phyloP scores from a whole-genome alignment of 2,888 invertebrate species.

The Eretmocerus hayati region DNA sequence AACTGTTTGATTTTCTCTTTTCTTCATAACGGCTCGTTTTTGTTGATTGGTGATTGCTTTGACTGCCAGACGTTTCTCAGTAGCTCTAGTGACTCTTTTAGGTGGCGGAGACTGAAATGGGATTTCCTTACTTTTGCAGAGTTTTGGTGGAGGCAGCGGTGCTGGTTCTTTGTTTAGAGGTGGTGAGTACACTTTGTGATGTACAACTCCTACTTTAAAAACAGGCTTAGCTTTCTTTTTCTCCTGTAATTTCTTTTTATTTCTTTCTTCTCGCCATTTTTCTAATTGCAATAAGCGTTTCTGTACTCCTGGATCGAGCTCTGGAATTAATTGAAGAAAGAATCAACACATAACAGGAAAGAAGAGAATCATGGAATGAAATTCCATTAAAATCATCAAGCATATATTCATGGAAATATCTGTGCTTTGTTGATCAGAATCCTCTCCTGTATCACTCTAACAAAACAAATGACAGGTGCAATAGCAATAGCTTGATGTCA shows the following conservation, averaged over 20 bases:
- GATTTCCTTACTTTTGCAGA: slow-evolving; percentile 10
- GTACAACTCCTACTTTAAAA: slow-evolving; percentile 37
- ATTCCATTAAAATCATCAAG: too few species aligned
- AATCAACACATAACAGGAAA: background rate
- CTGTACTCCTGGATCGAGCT: slow-evolving; percentile 1
- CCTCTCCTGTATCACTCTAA: too few species aligned
- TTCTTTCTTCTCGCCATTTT: slow-evolving; percentile 32
- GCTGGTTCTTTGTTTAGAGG: slow-evolving; percentile 12
- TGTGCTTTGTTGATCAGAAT: too few species aligned
- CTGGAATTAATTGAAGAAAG: background rate
- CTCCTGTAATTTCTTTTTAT: slow-evolving; percentile 26
- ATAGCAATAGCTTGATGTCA: too few species aligned
- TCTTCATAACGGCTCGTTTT: slow-evolving; percentile 10
- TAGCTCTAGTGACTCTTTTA: slow-evolving; percentile 35
- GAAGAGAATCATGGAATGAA: too few species aligned
- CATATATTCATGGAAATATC: too few species aligned
- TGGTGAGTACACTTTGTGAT: slow-evolving; percentile 34
- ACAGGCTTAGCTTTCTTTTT: slow-evolving; percentile 29
- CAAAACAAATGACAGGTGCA: too few species aligned
- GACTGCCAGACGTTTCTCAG: slow-evolving; percentile 33
- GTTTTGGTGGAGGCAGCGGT: slow-evolving; percentile 7
- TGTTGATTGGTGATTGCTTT: slow-evolving; percentile 20
- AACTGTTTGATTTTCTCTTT: slow-evolving; percentile 2
- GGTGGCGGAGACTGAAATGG: slow-evolving; percentile 1
- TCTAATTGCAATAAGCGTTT: slow-evolving; percentile 21